Evolutionary conservation across 2,797 vertebrate genomes (phyloP), one percentile per base, ranked within the genome.

Genomic region (Salarias fasciatus): DNA sequence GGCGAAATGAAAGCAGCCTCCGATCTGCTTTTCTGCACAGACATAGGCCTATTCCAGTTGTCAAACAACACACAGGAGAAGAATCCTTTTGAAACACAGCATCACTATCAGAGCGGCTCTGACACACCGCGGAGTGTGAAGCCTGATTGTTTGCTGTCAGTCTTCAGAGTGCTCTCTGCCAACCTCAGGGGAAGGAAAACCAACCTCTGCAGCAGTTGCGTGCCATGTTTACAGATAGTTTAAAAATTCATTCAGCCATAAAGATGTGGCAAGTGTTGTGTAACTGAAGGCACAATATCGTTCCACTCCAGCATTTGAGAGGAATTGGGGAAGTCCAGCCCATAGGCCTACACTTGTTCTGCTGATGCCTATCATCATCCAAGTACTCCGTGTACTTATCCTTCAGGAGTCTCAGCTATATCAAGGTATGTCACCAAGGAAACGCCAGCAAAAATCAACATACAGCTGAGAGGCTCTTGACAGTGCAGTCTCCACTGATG

Each of bases 31-130:
- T 83, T 77, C 56, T 77, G 77, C 28, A 70, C 60, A 80, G 48
- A 75, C 84, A 82, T 54, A 66, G 64, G 49, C 53, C 75, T 72
- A 49, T 81, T 76, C 53, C 58, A 67, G 60, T 42, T 82, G 70
- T 81, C 74, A 88, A 82, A 79, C 67, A 77, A 72, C 28, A 72
- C 50, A 47, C 45, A 24, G 53, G 55, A 62, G 30, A 72, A 63
- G 33, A 73, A 63, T 69, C 60, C 51, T 18, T 15, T 46, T 72
- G 69, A 85, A 88, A 86, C 60, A 78, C 82, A 57, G 66, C 63
- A 42, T 88, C 53, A 66, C 82, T 86, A 86, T 90, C 82, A 69
- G 63, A 43, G 38, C 48, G 59, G 48, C 33, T 50, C 67, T 69
- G 40, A 65, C 48, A 82, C 68, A 83, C 62, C 77, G 49, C 77